A percentile compares a stretch with the other conserved stretches of the same genome.
These are phyloP conservation scores for Oreohelix idahoensis DNA, from an alignment of 1,140 invertebrate genomes.

Conservation along the genomic window DNA sequence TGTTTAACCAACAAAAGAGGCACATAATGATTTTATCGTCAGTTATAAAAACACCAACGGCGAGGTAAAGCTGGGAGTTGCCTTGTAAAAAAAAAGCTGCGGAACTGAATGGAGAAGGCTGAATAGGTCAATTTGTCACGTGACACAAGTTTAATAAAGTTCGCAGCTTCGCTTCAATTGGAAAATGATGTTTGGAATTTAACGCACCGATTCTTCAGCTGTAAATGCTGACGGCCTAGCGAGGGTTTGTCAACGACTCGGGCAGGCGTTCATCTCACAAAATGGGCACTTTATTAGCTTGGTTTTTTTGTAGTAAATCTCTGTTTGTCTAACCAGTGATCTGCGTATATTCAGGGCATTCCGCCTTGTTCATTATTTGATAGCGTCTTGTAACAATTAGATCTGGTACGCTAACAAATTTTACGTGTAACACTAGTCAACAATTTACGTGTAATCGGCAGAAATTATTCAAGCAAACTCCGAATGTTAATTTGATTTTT, in stretches of 20 bases:
- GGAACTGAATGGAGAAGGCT: background rate
- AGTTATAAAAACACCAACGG: background rate
- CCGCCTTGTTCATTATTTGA: background rate
- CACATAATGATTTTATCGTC: conserved; percentile 7
- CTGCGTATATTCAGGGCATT: background rate
- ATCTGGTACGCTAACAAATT: background rate
- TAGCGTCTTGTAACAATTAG: background rate
- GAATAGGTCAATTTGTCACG: background rate
- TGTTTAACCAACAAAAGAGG: background rate
- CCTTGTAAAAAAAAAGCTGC: background rate
- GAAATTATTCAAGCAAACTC: too few species aligned
- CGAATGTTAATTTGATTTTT: too few species aligned
- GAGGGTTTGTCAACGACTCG: background rate
- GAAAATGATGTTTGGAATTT: conserved; percentile 12
- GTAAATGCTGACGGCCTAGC: conserved; percentile 5
- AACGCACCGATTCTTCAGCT: background rate
- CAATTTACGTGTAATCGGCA: too few species aligned
- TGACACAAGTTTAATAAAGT: background rate
- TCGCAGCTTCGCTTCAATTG: conserved; percentile 1
- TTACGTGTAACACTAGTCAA: too few species aligned
- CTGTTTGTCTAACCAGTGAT: conserved; percentile 1
- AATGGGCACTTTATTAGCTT: background rate
- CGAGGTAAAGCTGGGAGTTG: background rate
- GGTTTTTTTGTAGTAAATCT: background rate
- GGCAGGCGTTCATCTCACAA: background rate